Evolutionary conservation across 2,113 vertebrate genomes (phyloP), one percentile per base, ranked within the genome.

Genomic region (Cichladusa arquata): DNA sequence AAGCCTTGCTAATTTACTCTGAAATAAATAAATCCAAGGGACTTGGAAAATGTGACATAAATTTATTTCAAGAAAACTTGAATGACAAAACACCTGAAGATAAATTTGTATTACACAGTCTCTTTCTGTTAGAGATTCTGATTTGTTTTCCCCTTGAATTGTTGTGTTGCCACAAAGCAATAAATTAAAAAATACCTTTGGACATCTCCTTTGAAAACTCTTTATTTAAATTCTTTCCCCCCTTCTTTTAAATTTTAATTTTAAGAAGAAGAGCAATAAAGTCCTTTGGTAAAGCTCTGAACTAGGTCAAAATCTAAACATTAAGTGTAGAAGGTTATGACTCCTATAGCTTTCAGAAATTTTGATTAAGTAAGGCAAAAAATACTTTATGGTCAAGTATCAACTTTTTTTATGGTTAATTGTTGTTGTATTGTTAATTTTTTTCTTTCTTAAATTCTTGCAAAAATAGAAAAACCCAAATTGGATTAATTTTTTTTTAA

Each of bases 281-380:
- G 28, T 88, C 29, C 24, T 94, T 85, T 78, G 90, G 53, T 78
- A 95, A 93, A 88, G 25, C 34, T 93, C 85, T 93, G 67, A 82
- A 96, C 40, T 45, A 67, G 11, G 17, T 84, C 48, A 50, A 93
- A 76, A 79, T 82, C 47, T 64, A 90, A 94, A 95, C 73, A 45
- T 66, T 61, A 96, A 87, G 50, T 76, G 61, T 34, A 14, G 18
- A 61, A 60, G 13, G 73, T 87, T 94, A 96, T 92, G 60, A 76
- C 45, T 77, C 79, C 72, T 88, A 4, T 14, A 9, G 56, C 28
- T 92, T 96, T 89, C 81, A 93, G 54, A 95, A 88, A 58, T 85
- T 95, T 81, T n/a, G 69, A 56, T 95, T 93, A 90, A 34, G 54
- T 24, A 85, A 94, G 54, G 44, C 14, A 95, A 91, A 92, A 97